Base-by-base conservation (phyloP, 1,140 invertebrate species). In the Magallana ariakensis region DNA sequence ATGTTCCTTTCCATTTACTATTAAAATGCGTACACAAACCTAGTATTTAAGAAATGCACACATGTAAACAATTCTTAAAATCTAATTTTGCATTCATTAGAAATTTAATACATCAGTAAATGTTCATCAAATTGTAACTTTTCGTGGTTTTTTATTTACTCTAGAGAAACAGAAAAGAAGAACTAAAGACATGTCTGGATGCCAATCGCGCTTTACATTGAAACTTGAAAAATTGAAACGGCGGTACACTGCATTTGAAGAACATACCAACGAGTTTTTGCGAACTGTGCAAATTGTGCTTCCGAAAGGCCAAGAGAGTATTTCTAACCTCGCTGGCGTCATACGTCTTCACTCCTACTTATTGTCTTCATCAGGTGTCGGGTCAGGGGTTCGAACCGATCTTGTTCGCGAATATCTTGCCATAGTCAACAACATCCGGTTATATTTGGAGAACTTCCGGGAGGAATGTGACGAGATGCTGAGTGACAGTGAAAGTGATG, bases 341-440 rank as follows among this genome's bases (percentile, higher is more conserved):
- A 70, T 88, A 22, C 33, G 75, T 33, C 82, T 88, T 8, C 81
- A 84, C 84, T 46, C 54, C 15, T 86, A 88, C 56, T 66, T 88
- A 60, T n/a, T 58, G 0, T 66, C 57, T 15, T 86, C 85, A 15
- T 33, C 46, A 7, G 57, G 62, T 53, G 81, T 88, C 33, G 85
- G 85, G 60, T 86, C 87, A 9, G 85, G 87, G n/a, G 85, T 88
- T 26, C 60, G 87, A 66, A 82, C 80, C n/a, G 87, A 88, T 33
- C 26, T 88, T 8, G 54, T 88, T 19, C 60, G 87, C 9, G 87
- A 88, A 80, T 88, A 80, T 86, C 81, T 88, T 26, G 53, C 84
- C 33, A 88, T 86, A n/a, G 85, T 88, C 19, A 88, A 88, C 82
- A 58, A 58, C 81, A 80, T 88, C 70, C 85, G 87, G 22, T 84